Evolutionary conservation across 2,888 invertebrate genomes (phyloP).

Genomic region (Drosophila neotestacea): DNA sequence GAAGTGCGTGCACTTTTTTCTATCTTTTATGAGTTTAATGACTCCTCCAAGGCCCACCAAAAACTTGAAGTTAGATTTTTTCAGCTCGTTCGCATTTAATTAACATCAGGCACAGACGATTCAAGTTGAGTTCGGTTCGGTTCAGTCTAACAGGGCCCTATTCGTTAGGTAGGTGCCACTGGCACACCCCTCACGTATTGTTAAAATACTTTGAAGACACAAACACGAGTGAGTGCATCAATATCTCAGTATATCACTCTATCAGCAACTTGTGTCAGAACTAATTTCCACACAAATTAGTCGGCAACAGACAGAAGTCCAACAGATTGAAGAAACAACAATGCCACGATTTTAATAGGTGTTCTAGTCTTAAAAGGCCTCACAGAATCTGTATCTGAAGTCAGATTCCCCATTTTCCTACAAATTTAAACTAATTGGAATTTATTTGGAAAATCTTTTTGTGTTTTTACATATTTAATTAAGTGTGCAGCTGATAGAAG

Average conservation of each 20-base stretch:
- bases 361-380: slow-evolving; percentile 36
- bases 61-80: slow-evolving; percentile 24
- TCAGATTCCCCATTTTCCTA: slow-evolving; percentile 20
- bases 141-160: slow-evolving; percentile 20
- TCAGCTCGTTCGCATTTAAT: slow-evolving; percentile 73
- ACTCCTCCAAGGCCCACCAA: slow-evolving; percentile 44
- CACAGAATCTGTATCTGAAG: slow-evolving; percentile 9
- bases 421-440: slow-evolving; percentile 68
- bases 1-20: slow-evolving; percentile 66
- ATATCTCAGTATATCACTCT: slow-evolving; percentile 49
- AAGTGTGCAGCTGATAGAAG: slow-evolving; percentile 43
- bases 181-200: slow-evolving; percentile 9
- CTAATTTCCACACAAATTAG: slow-evolving; percentile 68
- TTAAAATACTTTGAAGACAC: slow-evolving; percentile 7
- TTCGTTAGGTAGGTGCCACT: slow-evolving; percentile 24
- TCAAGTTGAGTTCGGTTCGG: slow-evolving; percentile 35
- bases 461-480: slow-evolving; percentile 55
- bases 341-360: slow-evolving; percentile 36
- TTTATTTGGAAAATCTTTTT: slow-evolving; percentile 53
- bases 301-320: slow-evolving; percentile 21
- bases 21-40: slow-evolving; percentile 76
- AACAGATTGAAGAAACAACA: slow-evolving; percentile 44
- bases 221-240: slow-evolving; percentile 10
- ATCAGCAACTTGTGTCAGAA: slow-evolving; percentile 68
- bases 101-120: slow-evolving; percentile 58